Evolutionary conservation across 30 jellyfish, hydroid and myxozoan species (phyloP), one percentile per base, ranked within the genome.

Genomic region (Sanderia malayensis): DNA sequence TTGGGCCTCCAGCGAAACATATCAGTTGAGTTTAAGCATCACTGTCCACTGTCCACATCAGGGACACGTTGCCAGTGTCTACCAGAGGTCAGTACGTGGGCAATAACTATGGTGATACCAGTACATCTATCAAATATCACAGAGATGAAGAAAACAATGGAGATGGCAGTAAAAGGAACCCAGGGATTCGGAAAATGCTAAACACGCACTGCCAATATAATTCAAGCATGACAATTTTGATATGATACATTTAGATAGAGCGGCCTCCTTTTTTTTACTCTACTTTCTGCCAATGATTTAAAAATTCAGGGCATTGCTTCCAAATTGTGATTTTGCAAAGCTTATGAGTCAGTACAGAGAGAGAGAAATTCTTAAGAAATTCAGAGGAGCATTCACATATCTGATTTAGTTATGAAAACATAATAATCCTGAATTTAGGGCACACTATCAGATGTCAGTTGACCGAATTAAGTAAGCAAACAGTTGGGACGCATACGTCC

Each of bases 401-500:
- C 52, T 37, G 52, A 37, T 37, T 37, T 37, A n/a, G 6, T 37
- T 37, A 37, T 37, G 52, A 37, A 37, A 6, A 4, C 13, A 37
- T 37, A 37, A 37, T 37, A 4, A 37, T 37, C 13, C 52, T 37
- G 10, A 37, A 37, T 37, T 37, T 37, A 6, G 52, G 52, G 52
- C 52, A 37, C 52, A 37, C 10, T 4, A 13, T 37, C 52, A 37
- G 13, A 37, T 37, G 13, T 37, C 52, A 37, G 13, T 13, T 37
- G 52, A 37, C 52, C 13, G 52, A 37, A 37, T 13, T 37, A 37
- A 37, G 52, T 37, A 6, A 37, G 52, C 52, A 37, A 37, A 37
- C 52, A 37, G 52, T 37, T 37, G 52, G 13, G 52, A 37, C 13
- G 71, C 81, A 24, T 45, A 23, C 19, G 23, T 64, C 81, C 81